These are phyloP conservation scores for Chloropsis cyanopogon DNA, from an alignment of 2,113 vertebrate species.

Conservation along the genomic window DNA sequence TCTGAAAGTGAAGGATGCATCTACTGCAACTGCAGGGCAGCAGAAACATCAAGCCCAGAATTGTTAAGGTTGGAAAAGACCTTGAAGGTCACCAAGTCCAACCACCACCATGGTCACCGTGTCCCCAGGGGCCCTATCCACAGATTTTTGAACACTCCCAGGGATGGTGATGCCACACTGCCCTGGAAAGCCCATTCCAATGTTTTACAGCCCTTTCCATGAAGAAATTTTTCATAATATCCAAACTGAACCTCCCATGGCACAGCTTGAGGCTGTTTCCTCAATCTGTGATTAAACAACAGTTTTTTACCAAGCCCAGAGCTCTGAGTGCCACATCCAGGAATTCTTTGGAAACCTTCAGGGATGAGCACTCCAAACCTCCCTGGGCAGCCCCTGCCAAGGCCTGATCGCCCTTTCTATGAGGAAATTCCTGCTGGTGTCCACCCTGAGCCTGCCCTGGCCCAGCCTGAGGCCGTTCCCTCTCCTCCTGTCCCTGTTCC, in stretches of 20 bases:
- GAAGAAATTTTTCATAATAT: rapidly evolving
- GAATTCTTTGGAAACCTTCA: background rate
- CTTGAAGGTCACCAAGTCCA: background rate
- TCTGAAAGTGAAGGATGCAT: background rate
- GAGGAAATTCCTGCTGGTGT: background rate
- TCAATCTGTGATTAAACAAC: background rate
- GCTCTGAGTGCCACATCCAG: rapidly evolving
- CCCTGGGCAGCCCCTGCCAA: background rate
- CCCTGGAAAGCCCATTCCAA: background rate
- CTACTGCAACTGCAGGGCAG: background rate
- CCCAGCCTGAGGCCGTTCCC: background rate
- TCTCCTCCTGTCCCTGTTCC: background rate
- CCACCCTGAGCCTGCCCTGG: background rate
- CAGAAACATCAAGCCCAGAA: background rate
- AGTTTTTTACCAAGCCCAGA: background rate
- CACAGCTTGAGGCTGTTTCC: background rate
- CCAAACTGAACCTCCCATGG: background rate
- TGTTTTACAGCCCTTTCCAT: background rate
- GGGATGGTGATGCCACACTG: background rate
- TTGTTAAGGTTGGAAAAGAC: background rate
- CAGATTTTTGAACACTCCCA: background rate
- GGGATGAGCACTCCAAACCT: background rate
- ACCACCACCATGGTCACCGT: rapidly evolving
- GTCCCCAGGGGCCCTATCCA: background rate
- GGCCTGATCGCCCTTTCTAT: rapidly evolving